These are phyloP conservation scores for Lucifuga dentata DNA, from an alignment of 2,113 vertebrate genomes.

Conservation along the genomic window DNA sequence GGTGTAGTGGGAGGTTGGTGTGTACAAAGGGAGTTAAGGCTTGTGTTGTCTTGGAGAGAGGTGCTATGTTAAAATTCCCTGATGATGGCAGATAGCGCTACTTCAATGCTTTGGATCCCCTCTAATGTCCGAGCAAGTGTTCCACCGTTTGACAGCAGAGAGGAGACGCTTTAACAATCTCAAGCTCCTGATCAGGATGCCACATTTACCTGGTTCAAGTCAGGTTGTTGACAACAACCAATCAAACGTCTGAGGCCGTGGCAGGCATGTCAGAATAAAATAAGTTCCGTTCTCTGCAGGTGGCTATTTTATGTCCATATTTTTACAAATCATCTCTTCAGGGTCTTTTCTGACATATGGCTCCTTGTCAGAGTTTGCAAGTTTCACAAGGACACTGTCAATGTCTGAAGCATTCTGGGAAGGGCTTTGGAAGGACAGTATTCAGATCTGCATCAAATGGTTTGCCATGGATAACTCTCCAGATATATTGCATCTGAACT, in stretches of 20 bases:
- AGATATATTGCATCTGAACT: slow-evolving; percentile 59
- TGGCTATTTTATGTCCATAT: slow-evolving; percentile 57
- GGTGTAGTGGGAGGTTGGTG: slow-evolving; percentile 26
- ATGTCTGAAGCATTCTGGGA: slow-evolving; percentile 48
- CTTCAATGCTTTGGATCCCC: slow-evolving; percentile 69
- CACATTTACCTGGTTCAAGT: background rate
- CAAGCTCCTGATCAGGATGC: slow-evolving; percentile 12
- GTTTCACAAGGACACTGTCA: slow-evolving; percentile 16
- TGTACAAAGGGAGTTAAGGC: slow-evolving; percentile 80
- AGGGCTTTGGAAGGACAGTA: slow-evolving; percentile 69
- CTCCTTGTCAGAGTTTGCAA: slow-evolving; percentile 3
- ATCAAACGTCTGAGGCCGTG: background rate
- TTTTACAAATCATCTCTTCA: slow-evolving; percentile 29
- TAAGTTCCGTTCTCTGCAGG: slow-evolving; percentile 27
- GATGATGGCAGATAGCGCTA: slow-evolving; percentile 72
- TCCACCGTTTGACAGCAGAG: too few species aligned
- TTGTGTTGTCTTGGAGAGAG: slow-evolving; percentile 74
- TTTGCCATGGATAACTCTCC: slow-evolving; percentile 35
- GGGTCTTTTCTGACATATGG: background rate
- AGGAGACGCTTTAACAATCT: too few species aligned
- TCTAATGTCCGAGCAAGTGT: background rate
- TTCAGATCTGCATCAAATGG: slow-evolving; percentile 67
- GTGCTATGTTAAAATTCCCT: slow-evolving; percentile 77
- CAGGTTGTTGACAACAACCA: background rate
- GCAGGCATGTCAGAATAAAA: slow-evolving; percentile 23